These are phyloP conservation scores for Oostethus manadensis DNA, from an alignment of 2,113 vertebrate genomes.

Conservation along the genomic window DNA sequence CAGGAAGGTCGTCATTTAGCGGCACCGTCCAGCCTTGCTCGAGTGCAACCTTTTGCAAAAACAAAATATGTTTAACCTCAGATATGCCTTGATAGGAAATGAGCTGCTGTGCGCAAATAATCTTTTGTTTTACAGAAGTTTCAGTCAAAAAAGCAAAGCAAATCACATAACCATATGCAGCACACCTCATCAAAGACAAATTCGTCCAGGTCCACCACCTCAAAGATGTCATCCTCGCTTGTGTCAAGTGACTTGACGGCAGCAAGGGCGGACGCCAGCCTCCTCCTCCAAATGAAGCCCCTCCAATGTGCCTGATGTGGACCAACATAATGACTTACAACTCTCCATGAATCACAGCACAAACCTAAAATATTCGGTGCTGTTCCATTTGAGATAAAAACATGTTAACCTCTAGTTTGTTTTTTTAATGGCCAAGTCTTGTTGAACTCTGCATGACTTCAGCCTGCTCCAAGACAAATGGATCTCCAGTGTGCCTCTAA, in stretches of 20 bases:
- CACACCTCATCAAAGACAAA: conserved; percentile 86
- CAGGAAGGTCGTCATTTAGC: conserved; percentile 64
- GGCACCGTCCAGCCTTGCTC: conserved; percentile 75
- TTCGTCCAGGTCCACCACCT: conserved; percentile 83
- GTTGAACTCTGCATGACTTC: conserved; percentile 98
- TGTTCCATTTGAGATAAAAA: conserved; percentile 97
- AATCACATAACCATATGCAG: background rate
- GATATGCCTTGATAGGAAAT: conserved; percentile 4
- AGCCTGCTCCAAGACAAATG: conserved; percentile 85
- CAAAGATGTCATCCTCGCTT: conserved; percentile 80
- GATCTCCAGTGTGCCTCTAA: conserved; percentile 83
- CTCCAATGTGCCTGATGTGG: conserved; percentile 90
- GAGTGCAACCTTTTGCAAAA: conserved; percentile 69
- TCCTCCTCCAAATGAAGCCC: conserved; percentile 83
- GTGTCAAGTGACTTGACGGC: conserved; percentile 30
- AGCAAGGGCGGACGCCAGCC: conserved; percentile 80
- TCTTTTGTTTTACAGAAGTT: background rate
- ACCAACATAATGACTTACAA: conserved; percentile 41
- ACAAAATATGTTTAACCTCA: conserved; percentile 10
- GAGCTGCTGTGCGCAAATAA: background rate
- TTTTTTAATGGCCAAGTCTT: conserved; percentile 85
- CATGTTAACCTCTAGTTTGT: conserved; percentile 80
- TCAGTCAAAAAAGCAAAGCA: conserved; percentile 12
- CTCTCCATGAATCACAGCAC: conserved; percentile 77
- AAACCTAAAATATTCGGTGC: conserved; percentile 83